Evolutionary conservation across 2,888 invertebrate genomes (phyloP), one percentile per base, ranked within the genome.

Genomic region (Cinara cedri): DNA sequence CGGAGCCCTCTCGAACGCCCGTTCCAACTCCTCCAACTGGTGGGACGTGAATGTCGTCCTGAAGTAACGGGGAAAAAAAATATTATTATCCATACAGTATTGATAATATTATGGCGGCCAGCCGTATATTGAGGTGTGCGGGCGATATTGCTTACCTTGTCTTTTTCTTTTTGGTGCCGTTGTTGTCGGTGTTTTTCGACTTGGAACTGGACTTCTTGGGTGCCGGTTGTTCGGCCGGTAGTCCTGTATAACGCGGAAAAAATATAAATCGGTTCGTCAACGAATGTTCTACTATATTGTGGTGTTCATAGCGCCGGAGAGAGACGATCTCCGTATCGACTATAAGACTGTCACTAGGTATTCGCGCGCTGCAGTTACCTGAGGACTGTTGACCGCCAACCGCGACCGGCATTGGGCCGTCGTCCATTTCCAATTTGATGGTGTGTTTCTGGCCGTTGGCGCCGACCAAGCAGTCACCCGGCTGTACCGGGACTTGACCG

Each of bases 31-130:
- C 85, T 97, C 96, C 82, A 97, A 87, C 86, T 97, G 97, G 85
- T 94, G 96, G 0, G 96, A 95, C 8, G 97, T 97, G 85, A 97
- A 97, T 9, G 97, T 97, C 1, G 97, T 97, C 86, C 97, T 97
- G 88, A 4, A 86, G 84, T 82, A 86, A 83, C 49, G 81, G 81
- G 8, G 13, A 60, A 72, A n/a, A 1, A 13, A 68, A 10, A 26
- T 68, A 54, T 68, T 34, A 26, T 13, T 24, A 57, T 13, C 21
- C n/a, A n/a, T n/a, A 26, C 24, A 16, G 11, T 13, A 10, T 13
- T 51, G 6, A 6, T 34, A 34, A 34, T 34, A 34, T 3, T 34
- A 34, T 6, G 34, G 34, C 34, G 34, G 6, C 10, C 49, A 49
- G 10, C 6, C 8, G n/a, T 19, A 19, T 3, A 19, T 0, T 54